Evolutionary conservation across 2,113 vertebrate genomes (phyloP), one percentile per base, ranked within the genome.

Genomic region (Epinephelus lanceolatus): DNA sequence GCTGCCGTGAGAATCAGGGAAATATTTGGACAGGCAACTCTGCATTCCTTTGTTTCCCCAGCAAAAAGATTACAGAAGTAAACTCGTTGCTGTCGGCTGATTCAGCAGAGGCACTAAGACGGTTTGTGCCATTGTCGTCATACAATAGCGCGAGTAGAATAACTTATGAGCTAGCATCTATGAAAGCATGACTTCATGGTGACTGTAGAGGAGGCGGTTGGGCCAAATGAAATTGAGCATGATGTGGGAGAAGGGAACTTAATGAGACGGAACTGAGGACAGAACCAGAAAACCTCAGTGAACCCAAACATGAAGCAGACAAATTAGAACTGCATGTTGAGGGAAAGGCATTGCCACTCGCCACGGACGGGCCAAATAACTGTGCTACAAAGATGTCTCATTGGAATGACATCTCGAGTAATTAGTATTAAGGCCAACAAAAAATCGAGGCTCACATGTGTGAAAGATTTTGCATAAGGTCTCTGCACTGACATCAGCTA

Each of bases 261-360:
- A 93, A 94, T 92, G 94, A 92, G 88, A 85, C 81, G 84, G 76
- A 92, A 92, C 90, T 78, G 83, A 81, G 85, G 88, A 92, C 86
- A 87, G 80, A 89, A 92, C 79, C 85, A 90, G 78, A 87, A 93
- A 92, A 92, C 92, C 86, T 89, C 87, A 84, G 68, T 82, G 81
- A 88, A 85, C 74, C 80, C 72, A 90, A 90, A 91, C 81, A 76
- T 27, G 74, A 83, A 87, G 68, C 72, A 85, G 88, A 85, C 81
- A 90, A 93, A 93, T 92, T 83, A 90, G 51, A 55, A 81, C 60
- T 91, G 91, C 76, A 78, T 84, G 84, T 86, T 76, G 68, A 56
- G 69, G 60, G 66, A 69, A 83, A 85, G 45, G 51, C 42, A 53
- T 14, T 1, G 8, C 72, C 13, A 11, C 47, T 78, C 33, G n/a